A percentile compares a stretch with the other conserved stretches of the same genome.
phyloP scores from a whole-genome alignment of 2,797 vertebrate genomes.

The Enteromius treurensis region DNA sequence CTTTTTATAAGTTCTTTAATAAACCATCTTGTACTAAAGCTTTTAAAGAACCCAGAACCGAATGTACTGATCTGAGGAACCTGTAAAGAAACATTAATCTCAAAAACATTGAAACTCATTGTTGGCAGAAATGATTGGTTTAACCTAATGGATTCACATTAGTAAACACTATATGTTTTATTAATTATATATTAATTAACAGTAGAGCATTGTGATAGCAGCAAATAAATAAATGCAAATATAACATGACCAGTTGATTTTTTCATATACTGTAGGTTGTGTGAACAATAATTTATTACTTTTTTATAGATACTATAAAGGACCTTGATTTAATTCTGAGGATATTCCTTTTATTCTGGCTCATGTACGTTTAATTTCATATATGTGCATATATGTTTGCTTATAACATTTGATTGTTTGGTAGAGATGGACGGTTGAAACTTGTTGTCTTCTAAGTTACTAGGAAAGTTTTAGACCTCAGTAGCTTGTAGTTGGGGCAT shows the following conservation, averaged over 20 bases:
- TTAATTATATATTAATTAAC: neutral
- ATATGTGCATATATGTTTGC: neutral
- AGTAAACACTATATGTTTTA: neutral
- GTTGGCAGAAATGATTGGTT: neutral
- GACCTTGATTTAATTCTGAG: neutral
- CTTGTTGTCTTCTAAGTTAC: neutral
- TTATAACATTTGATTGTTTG: neutral
- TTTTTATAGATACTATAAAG: neutral
- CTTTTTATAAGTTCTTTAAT: neutral
- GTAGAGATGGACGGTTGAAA: neutral
- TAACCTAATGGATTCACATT: neutral
- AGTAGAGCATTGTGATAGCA: neutral
- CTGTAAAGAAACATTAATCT: neutral
- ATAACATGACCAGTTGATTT: neutral
- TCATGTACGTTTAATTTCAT: no score
- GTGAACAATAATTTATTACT: neutral
- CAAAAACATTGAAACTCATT: neutral
- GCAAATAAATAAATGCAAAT: neutral
- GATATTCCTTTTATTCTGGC: neutral
- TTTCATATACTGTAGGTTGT: neutral
- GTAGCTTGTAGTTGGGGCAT: neutral
- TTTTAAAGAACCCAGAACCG: neutral
- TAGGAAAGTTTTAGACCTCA: neutral
- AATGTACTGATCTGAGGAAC: neutral
- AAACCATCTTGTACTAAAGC: neutral